Evolutionary conservation across 2,113 vertebrate species (phyloP), one percentile per base, ranked within the genome.

Genomic region (Otocyon megalotis): DNA sequence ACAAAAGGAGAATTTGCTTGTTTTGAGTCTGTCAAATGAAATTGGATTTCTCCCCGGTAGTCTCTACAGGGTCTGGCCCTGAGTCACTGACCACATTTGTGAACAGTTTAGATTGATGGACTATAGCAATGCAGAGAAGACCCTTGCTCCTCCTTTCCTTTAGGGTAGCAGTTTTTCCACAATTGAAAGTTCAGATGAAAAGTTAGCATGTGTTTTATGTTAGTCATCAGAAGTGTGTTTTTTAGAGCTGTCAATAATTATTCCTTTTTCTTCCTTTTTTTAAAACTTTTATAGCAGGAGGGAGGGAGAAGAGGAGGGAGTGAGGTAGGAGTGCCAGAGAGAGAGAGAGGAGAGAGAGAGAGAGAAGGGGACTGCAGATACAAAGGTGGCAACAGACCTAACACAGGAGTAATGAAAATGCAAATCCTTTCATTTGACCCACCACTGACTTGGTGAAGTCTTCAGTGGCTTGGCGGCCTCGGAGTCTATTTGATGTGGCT

Each of bases 401-500:
- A 53, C 48, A 15, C 9, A 69, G 37, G 17, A 65, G 12, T 43
- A 9, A 85, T 37, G 74, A 94, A 48, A 89, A 88, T 20, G 30
- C n/a, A 30, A 22, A 56, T 37, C 63, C 56, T 76, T 32, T n/a
- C 72, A 19, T 50, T 26, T 77, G 60, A 83, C 43, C 65, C 60
- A 43, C 35, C 5, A 2, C 48, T 74, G 69, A 72, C 74, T 67
- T 65, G 65, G 37, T 56, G 90, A 89, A 84, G 67, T 94, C 94
- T 89, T 95, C 79, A 26, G 67, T 2, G 50, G 96, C 65, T 56
- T 89, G 84, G 37, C 50, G 58, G 30, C 74, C 72, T 80, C 71
- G 26, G 53, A 65, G 50, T 93, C 77, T 89, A 30, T 92, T 79
- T 93, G 87, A 93, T 87, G 96, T 86, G 72, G 60, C 37, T 87